These are phyloP conservation scores for Autographa pulchrina DNA, from an alignment of 2,888 invertebrate genomes.

Conservation along the genomic window DNA sequence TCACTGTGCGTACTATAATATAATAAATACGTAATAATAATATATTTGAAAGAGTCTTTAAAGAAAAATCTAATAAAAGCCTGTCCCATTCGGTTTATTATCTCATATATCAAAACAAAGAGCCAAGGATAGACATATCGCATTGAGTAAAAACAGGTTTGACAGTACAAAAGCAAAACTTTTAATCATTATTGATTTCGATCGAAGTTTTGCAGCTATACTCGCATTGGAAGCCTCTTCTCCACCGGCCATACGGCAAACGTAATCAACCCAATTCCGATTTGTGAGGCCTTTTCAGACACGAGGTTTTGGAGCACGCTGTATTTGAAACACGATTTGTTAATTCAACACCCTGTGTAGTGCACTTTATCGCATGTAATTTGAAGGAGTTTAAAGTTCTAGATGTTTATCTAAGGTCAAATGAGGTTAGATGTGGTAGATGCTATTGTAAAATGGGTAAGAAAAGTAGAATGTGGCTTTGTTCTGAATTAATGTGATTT, in stretches of 20 bases:
- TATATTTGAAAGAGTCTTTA: no score
- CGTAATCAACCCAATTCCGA: slow-evolving; percentile 6
- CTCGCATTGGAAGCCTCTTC: neutral
- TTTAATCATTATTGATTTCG: slow-evolving; percentile 2
- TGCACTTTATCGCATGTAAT: neutral
- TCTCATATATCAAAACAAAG: neutral
- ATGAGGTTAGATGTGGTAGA: neutral
- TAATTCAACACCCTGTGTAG: neutral
- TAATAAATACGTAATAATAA: no score
- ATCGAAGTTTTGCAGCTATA: neutral
- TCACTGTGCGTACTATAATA: no score
- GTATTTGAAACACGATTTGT: slow-evolving; percentile 5
- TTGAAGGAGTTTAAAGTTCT: neutral
- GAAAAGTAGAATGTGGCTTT: neutral
- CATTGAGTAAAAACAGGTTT: neutral
- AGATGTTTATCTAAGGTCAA: slow-evolving; percentile 1
- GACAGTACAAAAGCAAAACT: neutral
- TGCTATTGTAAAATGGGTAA: neutral
- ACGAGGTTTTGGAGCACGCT: neutral
- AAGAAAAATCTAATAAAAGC: no score
- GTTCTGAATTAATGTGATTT: no score
- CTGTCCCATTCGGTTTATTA: neutral
- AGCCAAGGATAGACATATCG: neutral
- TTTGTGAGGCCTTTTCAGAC: slow-evolving; percentile 1
- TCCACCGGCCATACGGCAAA: neutral